Conservation (phyloP, 2,888 invertebrate genomes). For the Ashinkailepas kermadecensis region DNA sequence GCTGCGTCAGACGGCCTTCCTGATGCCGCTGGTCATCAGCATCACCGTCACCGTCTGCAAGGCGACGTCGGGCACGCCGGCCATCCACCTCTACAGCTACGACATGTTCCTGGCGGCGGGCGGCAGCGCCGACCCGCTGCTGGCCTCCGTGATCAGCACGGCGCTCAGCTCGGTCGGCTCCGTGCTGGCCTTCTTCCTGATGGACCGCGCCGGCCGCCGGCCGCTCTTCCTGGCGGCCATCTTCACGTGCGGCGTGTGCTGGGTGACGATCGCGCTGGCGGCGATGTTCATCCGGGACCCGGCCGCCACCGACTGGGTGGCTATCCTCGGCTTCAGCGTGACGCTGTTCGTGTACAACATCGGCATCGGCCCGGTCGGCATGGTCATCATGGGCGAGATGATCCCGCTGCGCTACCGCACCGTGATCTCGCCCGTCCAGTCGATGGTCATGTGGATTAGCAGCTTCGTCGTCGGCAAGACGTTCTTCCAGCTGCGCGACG, state of each 20-base stretch:
- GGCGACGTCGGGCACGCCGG: conserved; percentile 23
- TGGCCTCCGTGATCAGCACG: neutral
- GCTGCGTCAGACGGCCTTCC: neutral
- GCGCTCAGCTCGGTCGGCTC: conserved; percentile 20
- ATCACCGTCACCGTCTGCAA: conserved; percentile 13
- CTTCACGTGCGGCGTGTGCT: neutral
- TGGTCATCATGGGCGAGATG: conserved; percentile 22
- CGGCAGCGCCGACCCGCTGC: conserved; percentile 9
- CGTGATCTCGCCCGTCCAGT: conserved; percentile 16
- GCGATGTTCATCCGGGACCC: neutral
- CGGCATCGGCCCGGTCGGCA: conserved; percentile 23
- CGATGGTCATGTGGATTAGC: conserved; percentile 14
- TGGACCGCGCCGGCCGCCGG: conserved; percentile 18
- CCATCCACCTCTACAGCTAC: conserved; percentile 23
- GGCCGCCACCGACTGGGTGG: conserved; percentile 22
- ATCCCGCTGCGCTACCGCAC: conserved; percentile 17
- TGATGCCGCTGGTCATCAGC: conserved; percentile 13
- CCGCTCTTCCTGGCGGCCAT: conserved; percentile 6
- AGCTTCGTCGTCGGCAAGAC: conserved; percentile 23
- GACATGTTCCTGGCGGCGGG: conserved; percentile 22
- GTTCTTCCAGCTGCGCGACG: conserved; percentile 23
- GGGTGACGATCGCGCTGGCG: neutral
- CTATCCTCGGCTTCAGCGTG: conserved; percentile 15
- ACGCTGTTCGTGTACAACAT: conserved; percentile 23
- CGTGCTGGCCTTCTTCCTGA: neutral